A percentile compares a stretch with the other conserved stretches of the same genome.
These are phyloP conservation scores for Patella depressa DNA, from an alignment of 2,888 invertebrate genomes.

Conservation along the genomic window DNA sequence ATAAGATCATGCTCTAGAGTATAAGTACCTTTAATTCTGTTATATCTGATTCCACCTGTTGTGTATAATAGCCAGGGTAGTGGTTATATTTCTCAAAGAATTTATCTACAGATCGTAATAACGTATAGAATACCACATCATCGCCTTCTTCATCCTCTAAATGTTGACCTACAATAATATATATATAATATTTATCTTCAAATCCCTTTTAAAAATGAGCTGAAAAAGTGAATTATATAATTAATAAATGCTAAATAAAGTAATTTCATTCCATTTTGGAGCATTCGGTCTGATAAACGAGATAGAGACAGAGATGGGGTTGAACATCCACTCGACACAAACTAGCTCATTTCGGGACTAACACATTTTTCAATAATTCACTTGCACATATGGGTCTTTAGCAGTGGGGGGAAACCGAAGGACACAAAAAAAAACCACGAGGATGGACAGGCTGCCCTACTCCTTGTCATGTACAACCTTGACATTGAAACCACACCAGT, in stretches of 20 bases:
- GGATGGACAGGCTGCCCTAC: no score
- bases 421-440: no score
- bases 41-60: conserved; percentile 91
- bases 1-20: not conserved
- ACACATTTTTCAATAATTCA: no score
- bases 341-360: no score
- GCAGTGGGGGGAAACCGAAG: no score
- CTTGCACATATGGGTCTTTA: no score
- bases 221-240: not conserved
- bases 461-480: no score
- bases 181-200: not conserved
- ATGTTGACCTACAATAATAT: conserved; percentile 39
- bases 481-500: no score
- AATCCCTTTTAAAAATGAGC: not conserved
- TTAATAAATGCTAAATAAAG: not conserved
- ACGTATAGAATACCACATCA: conserved; percentile 82
- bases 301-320: not conserved
- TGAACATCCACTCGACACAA: no score
- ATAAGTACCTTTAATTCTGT: conserved; percentile 80
- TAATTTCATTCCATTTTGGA: not conserved
- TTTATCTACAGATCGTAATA: conserved; percentile 90
- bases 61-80: conserved; percentile 83
- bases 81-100: conserved; percentile 90
- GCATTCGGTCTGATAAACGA: not conserved
- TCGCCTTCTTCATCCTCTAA: conserved; percentile 61